Evolutionary conservation across 2,113 vertebrate species (phyloP).

Genomic region (Lophius piscatorius): DNA sequence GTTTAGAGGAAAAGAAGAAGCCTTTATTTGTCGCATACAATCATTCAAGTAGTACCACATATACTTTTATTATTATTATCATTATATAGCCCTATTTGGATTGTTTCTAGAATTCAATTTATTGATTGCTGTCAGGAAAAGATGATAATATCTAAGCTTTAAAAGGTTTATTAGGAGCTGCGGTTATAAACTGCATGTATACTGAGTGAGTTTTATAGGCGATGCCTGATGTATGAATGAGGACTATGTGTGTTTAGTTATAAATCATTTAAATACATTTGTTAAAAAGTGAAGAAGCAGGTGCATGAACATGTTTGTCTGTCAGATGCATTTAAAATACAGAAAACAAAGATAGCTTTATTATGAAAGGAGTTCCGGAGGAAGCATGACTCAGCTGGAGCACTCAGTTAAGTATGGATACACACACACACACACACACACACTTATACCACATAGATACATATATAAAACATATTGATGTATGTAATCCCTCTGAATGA

Average conservation of each 20-base stretch:
- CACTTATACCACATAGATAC: conserved; percentile 4
- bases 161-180: too few relatives aligned
- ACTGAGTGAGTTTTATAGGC: too few relatives aligned
- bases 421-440: conserved; percentile 6
- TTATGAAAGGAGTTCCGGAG: conserved; percentile 17
- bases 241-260: too few relatives aligned
- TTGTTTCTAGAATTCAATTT: too few relatives aligned
- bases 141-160: too few relatives aligned
- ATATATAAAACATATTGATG: conserved; percentile 12
- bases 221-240: background rate
- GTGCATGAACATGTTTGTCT: conserved; percentile 1
- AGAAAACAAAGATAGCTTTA: conserved; percentile 16
- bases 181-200: too few relatives aligned
- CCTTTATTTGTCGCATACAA: too few relatives aligned
- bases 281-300: background rate
- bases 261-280: background rate
- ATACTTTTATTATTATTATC: too few relatives aligned
- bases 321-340: conserved; percentile 3
- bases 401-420: conserved; percentile 16
- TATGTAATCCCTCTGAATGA: conserved; percentile 27
- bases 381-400: conserved; percentile 38
- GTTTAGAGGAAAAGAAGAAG: too few relatives aligned
- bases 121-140: too few relatives aligned
- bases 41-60: too few relatives aligned
- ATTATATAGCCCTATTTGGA: too few relatives aligned